Base-by-base conservation (phyloP, 2,113 vertebrate species). In the Rafetus swinhoei region DNA sequence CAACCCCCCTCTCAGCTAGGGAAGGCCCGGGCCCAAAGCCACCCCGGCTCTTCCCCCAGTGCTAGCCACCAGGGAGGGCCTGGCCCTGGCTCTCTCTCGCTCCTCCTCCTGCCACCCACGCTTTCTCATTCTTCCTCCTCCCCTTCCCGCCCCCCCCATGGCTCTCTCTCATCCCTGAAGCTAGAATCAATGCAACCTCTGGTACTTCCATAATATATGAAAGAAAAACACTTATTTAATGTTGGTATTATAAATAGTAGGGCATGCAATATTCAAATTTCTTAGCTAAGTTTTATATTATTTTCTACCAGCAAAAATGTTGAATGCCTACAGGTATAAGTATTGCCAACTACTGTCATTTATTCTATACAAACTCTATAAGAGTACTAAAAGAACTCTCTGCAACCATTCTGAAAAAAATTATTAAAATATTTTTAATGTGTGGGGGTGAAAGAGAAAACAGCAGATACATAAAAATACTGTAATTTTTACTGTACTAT, bases 251-350 rank as follows among this genome's bases (percentile, higher is more conserved):
- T 24, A 5, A 82, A 76, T 5, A 57, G 32, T 8, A 82, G 90
- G 22, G 50, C 54, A 82, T 35, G 60, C 57, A 19, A 19, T 76
- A 0, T 27, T 4, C 10, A 77, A 8, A 82, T 0, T 9, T 32
- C 54, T 8, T 25, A 81, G 12, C 2, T 62, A 5, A 89, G 5
- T 29, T 84, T 32, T 89, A 25, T n/a, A 81, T 55, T 89, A 35
- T 65, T 45, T 6, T 21, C 35, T 4, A 12, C 2, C 9, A 16
- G 22, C 87, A 12, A n/a, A 7, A 55, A 21, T 4, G 1, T 7
- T 25, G 27, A 39, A 11, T 74, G n/a, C 9, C 35, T 10, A 74
- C 69, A 74, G 69, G 18, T 39, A 74, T 22, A 39, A n/a, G 29
- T 18, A 65, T 32, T 65, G 29, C 62, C 29, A 62, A 29, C 15